A percentile compares a stretch with the other conserved stretches of the same genome.
These are phyloP conservation scores for Allophyes oxyacanthae DNA, from an alignment of 2,888 invertebrate species.

Conservation along the genomic window DNA sequence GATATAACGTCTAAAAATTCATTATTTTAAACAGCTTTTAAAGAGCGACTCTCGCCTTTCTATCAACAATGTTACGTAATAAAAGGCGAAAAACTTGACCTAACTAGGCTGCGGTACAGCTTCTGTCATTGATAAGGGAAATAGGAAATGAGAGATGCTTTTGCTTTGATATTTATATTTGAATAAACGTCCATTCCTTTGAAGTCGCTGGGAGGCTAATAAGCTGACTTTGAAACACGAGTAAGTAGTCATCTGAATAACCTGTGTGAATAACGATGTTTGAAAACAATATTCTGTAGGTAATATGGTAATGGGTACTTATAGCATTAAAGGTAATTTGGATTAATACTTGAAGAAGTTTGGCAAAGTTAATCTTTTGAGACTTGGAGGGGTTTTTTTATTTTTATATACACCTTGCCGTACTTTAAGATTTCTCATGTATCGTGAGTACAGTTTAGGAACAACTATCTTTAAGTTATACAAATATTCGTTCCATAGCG, in stretches of 20 bases:
- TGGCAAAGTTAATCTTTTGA: not conserved
- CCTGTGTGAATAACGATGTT: no score
- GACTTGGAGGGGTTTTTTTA: not conserved
- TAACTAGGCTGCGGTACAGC: conserved; percentile 5
- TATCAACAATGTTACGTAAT: conserved; percentile 1
- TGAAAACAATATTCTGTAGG: conserved; percentile 16
- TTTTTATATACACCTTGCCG: no score
- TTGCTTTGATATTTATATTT: conserved; percentile 37
- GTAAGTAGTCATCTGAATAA: conserved; percentile 13
- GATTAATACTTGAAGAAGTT: not conserved
- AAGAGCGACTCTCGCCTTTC: not conserved
- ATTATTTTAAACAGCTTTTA: no score
- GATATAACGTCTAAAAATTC: no score
- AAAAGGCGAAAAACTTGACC: conserved; percentile 16
- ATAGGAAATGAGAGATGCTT: conserved; percentile 27
- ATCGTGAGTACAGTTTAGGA: no score
- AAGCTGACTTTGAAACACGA: conserved; percentile 22
- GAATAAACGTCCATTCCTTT: conserved; percentile 28
- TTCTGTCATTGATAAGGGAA: conserved; percentile 30
- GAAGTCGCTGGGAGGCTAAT: conserved; percentile 22
- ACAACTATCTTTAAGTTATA: no score
- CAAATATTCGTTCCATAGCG: no score
- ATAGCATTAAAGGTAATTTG: not conserved
- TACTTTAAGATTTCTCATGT: no score
- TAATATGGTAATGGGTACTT: conserved; percentile 4